phyloP scores from a whole-genome alignment of 2,113 vertebrate species.

The Triplophysa tibetana region DNA sequence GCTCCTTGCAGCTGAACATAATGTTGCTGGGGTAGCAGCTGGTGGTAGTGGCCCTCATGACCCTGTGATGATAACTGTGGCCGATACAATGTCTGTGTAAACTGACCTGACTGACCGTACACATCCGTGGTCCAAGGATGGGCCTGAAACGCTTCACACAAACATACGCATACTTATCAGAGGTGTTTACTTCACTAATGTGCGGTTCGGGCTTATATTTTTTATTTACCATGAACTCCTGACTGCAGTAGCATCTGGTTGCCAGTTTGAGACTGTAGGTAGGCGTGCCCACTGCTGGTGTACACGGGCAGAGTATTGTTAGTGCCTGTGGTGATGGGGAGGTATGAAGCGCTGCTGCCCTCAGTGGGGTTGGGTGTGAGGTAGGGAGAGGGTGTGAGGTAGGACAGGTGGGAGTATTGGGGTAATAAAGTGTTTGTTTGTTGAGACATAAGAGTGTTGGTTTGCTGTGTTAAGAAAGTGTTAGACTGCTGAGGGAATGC shows the following conservation, averaged over 20 bases:
- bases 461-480: slow-evolving; percentile 54
- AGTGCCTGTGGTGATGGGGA: slow-evolving; percentile 66
- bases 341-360: slow-evolving; percentile 69
- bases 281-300: slow-evolving; percentile 66
- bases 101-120: slow-evolving; percentile 64
- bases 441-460: slow-evolving; percentile 49
- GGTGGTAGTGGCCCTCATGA: slow-evolving; percentile 57
- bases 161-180: slow-evolving; percentile 39
- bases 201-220: neutral
- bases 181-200: neutral
- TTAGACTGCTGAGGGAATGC: slow-evolving; percentile 41
- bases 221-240: slow-evolving; percentile 48
- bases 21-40: slow-evolving; percentile 53
- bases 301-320: slow-evolving; percentile 67
- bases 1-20: slow-evolving; percentile 59
- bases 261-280: slow-evolving; percentile 65
- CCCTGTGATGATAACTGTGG: slow-evolving; percentile 55
- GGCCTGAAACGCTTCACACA: slow-evolving; percentile 62
- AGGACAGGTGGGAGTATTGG: slow-evolving; percentile 68
- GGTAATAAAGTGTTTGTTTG: slow-evolving; percentile 52
- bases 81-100: slow-evolving; percentile 60
- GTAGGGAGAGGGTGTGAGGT: slow-evolving; percentile 70
- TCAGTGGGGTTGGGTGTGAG: slow-evolving; percentile 71
- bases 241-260: slow-evolving; percentile 77
- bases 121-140: slow-evolving; percentile 68